Percentiles rank a stretch among this genome's conserved stretches.
These are phyloP conservation scores for Trachelus tabidus DNA, from an alignment of 2,888 invertebrate species.

Conservation along the genomic window DNA sequence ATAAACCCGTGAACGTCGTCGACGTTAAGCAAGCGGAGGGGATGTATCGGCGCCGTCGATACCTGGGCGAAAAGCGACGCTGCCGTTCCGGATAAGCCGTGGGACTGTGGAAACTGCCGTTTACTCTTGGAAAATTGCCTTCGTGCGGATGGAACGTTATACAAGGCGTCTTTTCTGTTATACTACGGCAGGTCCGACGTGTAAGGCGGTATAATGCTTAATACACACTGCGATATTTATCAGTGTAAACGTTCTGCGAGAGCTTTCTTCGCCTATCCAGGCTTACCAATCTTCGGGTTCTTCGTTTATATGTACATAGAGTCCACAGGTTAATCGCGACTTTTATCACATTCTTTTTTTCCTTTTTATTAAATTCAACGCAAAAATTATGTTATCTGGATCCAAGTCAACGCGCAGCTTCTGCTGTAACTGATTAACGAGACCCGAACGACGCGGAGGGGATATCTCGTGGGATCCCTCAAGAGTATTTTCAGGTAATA, in stretches of 20 bases:
- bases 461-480: neutral
- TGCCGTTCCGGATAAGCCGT: neutral
- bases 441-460: neutral
- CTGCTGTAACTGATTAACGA: neutral
- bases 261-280: too few species aligned
- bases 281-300: neutral
- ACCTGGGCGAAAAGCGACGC: neutral
- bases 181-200: neutral
- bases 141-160: conserved; percentile 12
- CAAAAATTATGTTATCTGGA: neutral
- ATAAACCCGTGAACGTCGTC: neutral
- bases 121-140: conserved; percentile 43
- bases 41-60: neutral
- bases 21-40: neutral
- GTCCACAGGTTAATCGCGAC: neutral
- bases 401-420: neutral
- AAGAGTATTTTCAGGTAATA: neutral
- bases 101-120: conserved; percentile 9
- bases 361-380: neutral
- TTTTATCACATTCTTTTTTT: neutral
- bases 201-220: neutral
- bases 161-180: neutral
- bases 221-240: neutral
- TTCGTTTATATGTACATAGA: neutral
- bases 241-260: neutral